phyloP scores from a whole-genome alignment of 2,113 vertebrate species.

The Gnathonemus longibarbis region DNA sequence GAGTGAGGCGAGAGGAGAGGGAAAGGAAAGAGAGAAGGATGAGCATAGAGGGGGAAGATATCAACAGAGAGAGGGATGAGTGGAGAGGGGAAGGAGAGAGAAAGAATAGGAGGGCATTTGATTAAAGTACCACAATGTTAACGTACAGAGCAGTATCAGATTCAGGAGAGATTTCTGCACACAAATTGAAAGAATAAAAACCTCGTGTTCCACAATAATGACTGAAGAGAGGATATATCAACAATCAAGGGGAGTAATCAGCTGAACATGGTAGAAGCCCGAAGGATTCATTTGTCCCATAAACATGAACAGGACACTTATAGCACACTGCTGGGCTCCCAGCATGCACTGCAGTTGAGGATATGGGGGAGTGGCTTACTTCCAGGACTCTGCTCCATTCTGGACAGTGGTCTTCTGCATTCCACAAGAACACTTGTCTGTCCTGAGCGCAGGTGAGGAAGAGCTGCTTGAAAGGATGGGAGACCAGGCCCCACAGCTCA shows the following conservation, averaged over 20 bases:
- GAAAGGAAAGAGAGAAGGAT: background rate
- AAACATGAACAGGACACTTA: background rate
- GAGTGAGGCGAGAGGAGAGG: background rate
- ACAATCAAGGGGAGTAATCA: background rate
- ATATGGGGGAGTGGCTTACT: slow-evolving; percentile 53
- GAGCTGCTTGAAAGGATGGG: slow-evolving; percentile 83
- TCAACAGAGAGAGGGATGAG: background rate
- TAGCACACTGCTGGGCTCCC: background rate
- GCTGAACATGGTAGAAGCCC: background rate
- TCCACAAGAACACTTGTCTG: slow-evolving; percentile 91
- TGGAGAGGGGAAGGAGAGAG: background rate
- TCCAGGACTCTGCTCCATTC: slow-evolving; percentile 88
- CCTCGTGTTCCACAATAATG: background rate
- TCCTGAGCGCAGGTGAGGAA: slow-evolving; percentile 95
- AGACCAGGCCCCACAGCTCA: slow-evolving; percentile 91
- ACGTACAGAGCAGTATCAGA: background rate
- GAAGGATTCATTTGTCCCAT: background rate
- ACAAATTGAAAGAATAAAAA: background rate
- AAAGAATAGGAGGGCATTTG: background rate
- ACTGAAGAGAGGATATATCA: background rate
- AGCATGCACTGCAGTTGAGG: background rate
- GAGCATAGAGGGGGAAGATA: background rate
- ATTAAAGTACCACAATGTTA: background rate
- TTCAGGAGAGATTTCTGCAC: background rate
- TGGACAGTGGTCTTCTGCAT: slow-evolving; percentile 75